Base-by-base conservation (phyloP, 1,140 invertebrate species). In the Xylocopa sonorina region DNA sequence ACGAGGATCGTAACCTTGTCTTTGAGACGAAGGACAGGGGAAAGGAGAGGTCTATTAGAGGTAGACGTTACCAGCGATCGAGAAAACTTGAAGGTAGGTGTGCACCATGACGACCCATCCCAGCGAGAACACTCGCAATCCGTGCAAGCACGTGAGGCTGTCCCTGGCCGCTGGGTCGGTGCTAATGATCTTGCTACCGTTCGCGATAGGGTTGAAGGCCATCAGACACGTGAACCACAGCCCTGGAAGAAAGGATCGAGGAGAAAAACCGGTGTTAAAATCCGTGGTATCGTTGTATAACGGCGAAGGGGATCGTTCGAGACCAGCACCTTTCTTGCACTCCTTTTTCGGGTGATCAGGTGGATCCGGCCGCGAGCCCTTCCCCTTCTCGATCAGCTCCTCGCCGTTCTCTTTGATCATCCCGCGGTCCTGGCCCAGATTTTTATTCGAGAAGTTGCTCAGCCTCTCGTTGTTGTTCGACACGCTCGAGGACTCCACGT, bases 81-180 rank as follows among this genome's bases (percentile, higher is more conserved):
- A 95, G 92, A 96, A 97, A 51, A 97, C 94, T 87, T 97, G 95
- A 24, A 97, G 93, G 91, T 97, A 97, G 0, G 97, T 97, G 89
- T 99, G 98, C 6, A 98, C 97, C 94, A 98, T 94, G 79, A 98
- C 97, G n/a, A 98, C 97, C 98, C 98, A 98, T 1, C 95, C 94
- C 74, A 98, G 95, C 12, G 96, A 97, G 77, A 98, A 92, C 57
- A 98, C 97, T 62, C 97, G 93, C 53, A 98, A 93, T 2, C 97
- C 97, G 85, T 98, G 97, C n/a, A 98, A 92, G 87, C 96, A 97
- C 60, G 95, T 95, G 2, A 97, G 94, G 34, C 95, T 95, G 46
- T 96, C 95, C 80, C 95, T 90, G 0, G 94, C 91, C 34, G 94
- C 91, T 0, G 90, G 92, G 50, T 95, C 94, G 3, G 95, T 94